Conservation (phyloP, 2,888 invertebrate genomes). For the Aphidoletes aphidimyza region DNA sequence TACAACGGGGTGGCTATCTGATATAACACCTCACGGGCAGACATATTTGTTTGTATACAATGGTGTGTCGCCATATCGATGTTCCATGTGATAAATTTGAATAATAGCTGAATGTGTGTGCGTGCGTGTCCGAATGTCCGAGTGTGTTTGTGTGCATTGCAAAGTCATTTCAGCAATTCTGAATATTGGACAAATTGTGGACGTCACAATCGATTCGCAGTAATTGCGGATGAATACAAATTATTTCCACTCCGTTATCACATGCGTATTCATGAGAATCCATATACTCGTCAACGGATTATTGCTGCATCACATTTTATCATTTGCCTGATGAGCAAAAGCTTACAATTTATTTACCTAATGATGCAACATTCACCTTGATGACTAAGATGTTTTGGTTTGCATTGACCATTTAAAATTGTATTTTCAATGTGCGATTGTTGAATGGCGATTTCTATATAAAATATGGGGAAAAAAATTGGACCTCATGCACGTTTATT, state of each 20-base stretch:
- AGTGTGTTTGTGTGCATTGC: not conserved
- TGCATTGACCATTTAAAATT: no score
- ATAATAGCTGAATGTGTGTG: not conserved
- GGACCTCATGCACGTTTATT: no score
- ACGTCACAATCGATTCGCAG: conserved; percentile 44
- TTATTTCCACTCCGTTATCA: conserved; percentile 32
- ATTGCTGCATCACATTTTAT: not conserved
- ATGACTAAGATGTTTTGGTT: no score
- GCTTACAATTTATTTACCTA: not conserved
- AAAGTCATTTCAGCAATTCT: conserved; percentile 30
- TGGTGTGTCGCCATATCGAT: conserved; percentile 39
- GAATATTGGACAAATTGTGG: conserved; percentile 23
- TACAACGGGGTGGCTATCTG: not conserved
- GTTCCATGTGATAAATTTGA: conserved; percentile 29
- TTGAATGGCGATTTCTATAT: no score
- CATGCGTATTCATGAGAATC: not conserved
- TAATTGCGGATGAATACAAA: conserved; percentile 39
- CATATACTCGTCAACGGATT: not conserved
- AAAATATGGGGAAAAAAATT: no score
- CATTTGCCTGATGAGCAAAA: not conserved
- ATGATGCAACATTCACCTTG: not conserved
- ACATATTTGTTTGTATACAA: not conserved
- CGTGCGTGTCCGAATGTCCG: not conserved
- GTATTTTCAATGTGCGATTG: no score
- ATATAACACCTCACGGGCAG: not conserved